phyloP scores from a whole-genome alignment of 2,888 invertebrate species.

The Plagiodera versicolora region DNA sequence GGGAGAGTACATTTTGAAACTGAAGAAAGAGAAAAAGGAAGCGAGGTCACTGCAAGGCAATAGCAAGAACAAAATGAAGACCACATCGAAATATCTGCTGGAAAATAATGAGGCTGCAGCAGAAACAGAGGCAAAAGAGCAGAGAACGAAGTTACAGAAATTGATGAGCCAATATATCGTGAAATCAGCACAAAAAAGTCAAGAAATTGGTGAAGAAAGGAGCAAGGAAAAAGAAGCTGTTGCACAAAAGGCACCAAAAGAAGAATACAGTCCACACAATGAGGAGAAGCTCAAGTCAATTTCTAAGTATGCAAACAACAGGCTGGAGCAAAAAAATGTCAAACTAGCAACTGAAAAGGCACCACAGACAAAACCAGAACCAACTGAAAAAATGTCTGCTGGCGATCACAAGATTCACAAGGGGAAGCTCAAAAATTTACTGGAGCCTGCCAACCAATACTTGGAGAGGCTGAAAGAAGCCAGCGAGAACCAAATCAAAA shows the following conservation, averaged over 20 bases:
- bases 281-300: not conserved
- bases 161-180: not conserved
- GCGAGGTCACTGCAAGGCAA: not conserved
- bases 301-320: not conserved
- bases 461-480: not conserved
- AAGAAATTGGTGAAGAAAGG: not conserved
- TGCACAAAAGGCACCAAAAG: not conserved
- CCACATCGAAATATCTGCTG: slow-evolving; percentile 2
- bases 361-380: not conserved
- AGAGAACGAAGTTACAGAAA: not conserved
- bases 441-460: slow-evolving; percentile 9
- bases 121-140: not conserved
- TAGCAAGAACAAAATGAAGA: not conserved
- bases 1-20: not conserved
- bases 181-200: not conserved
- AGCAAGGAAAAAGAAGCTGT: not conserved
- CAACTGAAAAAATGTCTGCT: not conserved
- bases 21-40: not conserved
- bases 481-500: slow-evolving; percentile 1
- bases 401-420: too few species aligned
- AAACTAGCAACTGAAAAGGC: not conserved
- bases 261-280: not conserved
- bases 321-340: not conserved
- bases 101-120: not conserved
- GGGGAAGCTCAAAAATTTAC: slow-evolving; percentile 2